Conservation (phyloP, 2,888 invertebrate species). For the Dermolepida albohirtum region DNA sequence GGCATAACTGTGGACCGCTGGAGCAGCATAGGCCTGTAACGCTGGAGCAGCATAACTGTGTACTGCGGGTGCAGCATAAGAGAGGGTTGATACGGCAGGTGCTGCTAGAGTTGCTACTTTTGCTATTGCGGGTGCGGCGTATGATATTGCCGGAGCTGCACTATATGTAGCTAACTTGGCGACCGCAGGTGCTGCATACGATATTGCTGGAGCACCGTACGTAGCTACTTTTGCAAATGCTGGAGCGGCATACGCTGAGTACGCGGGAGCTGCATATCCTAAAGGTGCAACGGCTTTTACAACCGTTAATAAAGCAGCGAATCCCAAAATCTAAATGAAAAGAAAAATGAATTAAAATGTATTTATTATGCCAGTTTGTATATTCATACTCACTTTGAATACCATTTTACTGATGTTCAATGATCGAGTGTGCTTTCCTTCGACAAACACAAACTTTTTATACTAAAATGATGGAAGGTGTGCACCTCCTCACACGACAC, state of each 20-base stretch:
- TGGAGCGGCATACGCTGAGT: slow-evolving; percentile 41
- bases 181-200: slow-evolving; percentile 44
- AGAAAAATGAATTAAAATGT: background rate
- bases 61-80: slow-evolving; percentile 29
- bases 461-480: slow-evolving; percentile 30
- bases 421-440: slow-evolving; percentile 22
- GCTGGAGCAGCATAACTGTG: slow-evolving; percentile 60
- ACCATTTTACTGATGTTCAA: slow-evolving; percentile 28
- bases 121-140: slow-evolving; percentile 40
- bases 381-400: slow-evolving; percentile 25
- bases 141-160: slow-evolving; percentile 21
- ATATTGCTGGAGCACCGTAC: slow-evolving; percentile 38
- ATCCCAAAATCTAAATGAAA: slow-evolving; percentile 45
- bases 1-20: slow-evolving; percentile 42
- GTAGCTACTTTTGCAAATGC: slow-evolving; percentile 48
- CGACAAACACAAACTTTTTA: slow-evolving; percentile 20
- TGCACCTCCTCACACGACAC: slow-evolving; percentile 22
- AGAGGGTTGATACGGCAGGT: slow-evolving; percentile 40
- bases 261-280: slow-evolving; percentile 48
- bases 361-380: background rate
- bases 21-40: slow-evolving; percentile 12
- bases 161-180: background rate
- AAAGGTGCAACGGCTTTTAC: slow-evolving; percentile 48
- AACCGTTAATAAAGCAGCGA: slow-evolving; percentile 47
- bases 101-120: slow-evolving; percentile 36